A percentile compares a stretch with the other conserved stretches of the same genome.
Evolutionary conservation across 2,888 invertebrate genomes (phyloP).

Genomic region (Hirtodrosophila duncani): DNA sequence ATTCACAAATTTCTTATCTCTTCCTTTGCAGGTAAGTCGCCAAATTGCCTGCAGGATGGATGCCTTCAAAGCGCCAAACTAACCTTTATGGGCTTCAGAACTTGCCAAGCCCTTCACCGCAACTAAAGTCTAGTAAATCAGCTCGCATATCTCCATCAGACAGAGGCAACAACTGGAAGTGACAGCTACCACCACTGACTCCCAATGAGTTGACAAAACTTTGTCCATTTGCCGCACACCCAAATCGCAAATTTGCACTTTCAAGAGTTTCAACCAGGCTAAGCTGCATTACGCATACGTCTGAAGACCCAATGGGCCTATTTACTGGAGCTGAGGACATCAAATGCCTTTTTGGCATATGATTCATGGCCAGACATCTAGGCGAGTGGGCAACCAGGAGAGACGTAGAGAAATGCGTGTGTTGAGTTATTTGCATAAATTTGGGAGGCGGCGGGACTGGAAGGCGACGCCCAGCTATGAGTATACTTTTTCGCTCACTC

Average conservation of each 20-base stretch:
- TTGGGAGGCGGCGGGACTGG: constrained; percentile 21
- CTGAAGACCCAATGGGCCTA: constrained; percentile 53
- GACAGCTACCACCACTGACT: constrained; percentile 42
- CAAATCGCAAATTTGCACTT: constrained; percentile 17
- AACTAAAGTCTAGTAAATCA: no score
- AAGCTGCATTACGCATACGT: constrained; percentile 55
- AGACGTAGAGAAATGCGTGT: no score
- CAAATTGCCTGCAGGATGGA: constrained; percentile 9
- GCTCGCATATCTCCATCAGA: no score
- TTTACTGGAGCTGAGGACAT: constrained; percentile 47
- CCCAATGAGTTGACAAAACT: constrained; percentile 43
- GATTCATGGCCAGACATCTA: no score
- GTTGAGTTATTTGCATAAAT: constrained; percentile 60
- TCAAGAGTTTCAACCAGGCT: constrained; percentile 41
- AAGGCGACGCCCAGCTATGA: constrained; percentile 3
- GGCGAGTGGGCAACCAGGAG: no score
- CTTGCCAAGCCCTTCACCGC: no score
- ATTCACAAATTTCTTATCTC: constrained; percentile 11
- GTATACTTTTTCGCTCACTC: constrained; percentile 13
- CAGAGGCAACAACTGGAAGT: constrained; percentile 34
- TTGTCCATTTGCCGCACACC: constrained; percentile 34
- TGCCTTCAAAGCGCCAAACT: no score
- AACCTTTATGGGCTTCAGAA: no score
- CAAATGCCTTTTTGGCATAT: constrained; percentile 55
- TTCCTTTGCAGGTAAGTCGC: constrained; percentile 32